Base-by-base conservation (phyloP, 1,140 invertebrate genomes). In the Anoplolepis gracilipes region DNA sequence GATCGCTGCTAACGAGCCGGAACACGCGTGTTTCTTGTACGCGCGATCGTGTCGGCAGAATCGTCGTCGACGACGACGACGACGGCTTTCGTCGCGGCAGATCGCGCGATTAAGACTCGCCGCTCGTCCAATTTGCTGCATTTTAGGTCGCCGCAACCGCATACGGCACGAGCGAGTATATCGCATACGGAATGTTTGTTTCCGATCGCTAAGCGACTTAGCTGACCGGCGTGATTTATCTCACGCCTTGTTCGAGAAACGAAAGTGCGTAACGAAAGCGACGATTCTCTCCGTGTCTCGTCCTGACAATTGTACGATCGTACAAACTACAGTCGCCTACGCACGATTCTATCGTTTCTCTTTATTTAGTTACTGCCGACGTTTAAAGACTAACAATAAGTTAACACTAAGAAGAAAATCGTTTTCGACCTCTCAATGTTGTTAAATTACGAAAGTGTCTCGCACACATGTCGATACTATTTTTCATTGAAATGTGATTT, bases 1-100 rank as follows among this genome's bases (percentile, higher is more conserved):
- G 30, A 79, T 49, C 72, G 76, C 39, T 64, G 72, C 88, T 90
- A 90, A 90, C 88, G 88, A 90, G 87, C 69, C 55, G 28, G 67
- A 85, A 79, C 78, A 87, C 53, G 76, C 79, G 73, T 69, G 87
- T 84, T 78, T 64, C 55, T 65, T 22, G 30, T 42, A 36, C 46
- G 59, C 65, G 46, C 81, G 86, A 88, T 76, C 70, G 28, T 36
- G 39, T 22, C 53, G 49, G 33, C 46, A 25, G 76, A 73, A 88
- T 76, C 84, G 42, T n/a, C 49, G 33, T 11, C 46, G 28, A 25
- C 62, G 42, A n/a, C 49, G 33, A 19, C 46, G 28, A 25, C 62
- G 85, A 87, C 85, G 79, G 55, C 73, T 88, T 79, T 88, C 61
- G 59, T 42, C 42, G 22, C 36, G 49, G n/a, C 46, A 42, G 88